These are phyloP conservation scores for Thunnus albacares DNA, from an alignment of 2,797 vertebrate species.

Conservation along the genomic window DNA sequence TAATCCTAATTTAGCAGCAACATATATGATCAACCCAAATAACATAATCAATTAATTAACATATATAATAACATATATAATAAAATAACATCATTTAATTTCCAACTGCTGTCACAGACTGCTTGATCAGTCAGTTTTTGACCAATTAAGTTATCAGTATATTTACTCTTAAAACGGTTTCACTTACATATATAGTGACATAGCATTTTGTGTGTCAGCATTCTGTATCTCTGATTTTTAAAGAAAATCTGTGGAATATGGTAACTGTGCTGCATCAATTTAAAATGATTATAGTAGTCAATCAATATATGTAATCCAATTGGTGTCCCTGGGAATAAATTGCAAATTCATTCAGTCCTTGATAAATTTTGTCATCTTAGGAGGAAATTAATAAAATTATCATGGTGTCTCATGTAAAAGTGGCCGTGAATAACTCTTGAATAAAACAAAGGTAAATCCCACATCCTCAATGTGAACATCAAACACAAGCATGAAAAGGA, in stretches of 20 bases:
- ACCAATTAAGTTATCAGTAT: conserved; percentile 9
- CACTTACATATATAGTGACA: neutral
- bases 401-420: conserved; percentile 9
- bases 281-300: neutral
- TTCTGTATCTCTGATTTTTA: neutral
- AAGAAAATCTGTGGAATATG: neutral
- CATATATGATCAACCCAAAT: conserved; percentile 42
- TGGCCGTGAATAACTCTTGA: conserved; percentile 20
- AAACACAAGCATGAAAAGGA: conserved; percentile 40
- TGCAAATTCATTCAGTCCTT: conserved; percentile 25
- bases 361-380: conserved; percentile 33
- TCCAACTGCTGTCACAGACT: conserved; percentile 47
- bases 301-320: conserved; percentile 1
- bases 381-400: conserved; percentile 46
- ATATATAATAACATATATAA: neutral
- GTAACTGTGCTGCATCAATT: neutral
- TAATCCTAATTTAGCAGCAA: conserved; percentile 55
- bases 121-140: conserved; percentile 37
- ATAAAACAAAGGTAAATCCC: conserved; percentile 47
- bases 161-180: conserved; percentile 17
- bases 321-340: neutral
- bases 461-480: conserved; percentile 44
- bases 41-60: conserved; percentile 33
- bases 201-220: neutral
- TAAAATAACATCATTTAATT: no score